Percentiles rank a stretch among this genome's conserved stretches.
Conservation (phyloP, 2,797 vertebrate genomes). For the Brachymystax lenok region DNA sequence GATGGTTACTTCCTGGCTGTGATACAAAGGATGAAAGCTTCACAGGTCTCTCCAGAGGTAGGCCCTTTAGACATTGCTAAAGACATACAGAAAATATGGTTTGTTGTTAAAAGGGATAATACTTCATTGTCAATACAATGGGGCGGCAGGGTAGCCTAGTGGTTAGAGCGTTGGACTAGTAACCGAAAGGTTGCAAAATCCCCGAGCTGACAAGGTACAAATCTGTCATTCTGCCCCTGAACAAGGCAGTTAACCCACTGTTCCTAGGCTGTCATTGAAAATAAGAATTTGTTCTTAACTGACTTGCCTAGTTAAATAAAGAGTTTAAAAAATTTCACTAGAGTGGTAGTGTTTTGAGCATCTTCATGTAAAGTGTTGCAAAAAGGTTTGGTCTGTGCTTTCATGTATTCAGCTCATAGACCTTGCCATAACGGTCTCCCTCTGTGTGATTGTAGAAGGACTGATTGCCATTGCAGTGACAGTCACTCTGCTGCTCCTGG, state of each 20-base stretch:
- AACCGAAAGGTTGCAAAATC: too few relatives aligned
- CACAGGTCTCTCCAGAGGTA: slow-evolving; percentile 45
- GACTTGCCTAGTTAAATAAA: too few relatives aligned
- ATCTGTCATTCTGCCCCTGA: too few relatives aligned
- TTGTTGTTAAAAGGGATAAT: too few relatives aligned
- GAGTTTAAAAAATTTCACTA: neutral
- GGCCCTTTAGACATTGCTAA: neutral
- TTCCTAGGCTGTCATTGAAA: too few relatives aligned
- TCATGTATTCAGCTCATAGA: neutral
- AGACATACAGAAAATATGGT: neutral
- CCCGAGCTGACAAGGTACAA: too few relatives aligned
- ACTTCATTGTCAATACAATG: neutral
- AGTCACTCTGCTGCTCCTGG: slow-evolving; percentile 47
- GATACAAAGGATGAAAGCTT: rapidly evolving
- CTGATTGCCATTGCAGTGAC: slow-evolving; percentile 36
- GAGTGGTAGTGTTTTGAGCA: neutral
- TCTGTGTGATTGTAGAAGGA: slow-evolving; percentile 35
- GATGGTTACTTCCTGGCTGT: slow-evolving; percentile 72
- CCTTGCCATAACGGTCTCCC: neutral
- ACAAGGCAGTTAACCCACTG: too few relatives aligned
- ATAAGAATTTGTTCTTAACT: too few relatives aligned
- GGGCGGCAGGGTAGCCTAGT: too few relatives aligned
- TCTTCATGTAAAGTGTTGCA: neutral
- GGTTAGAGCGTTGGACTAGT: too few relatives aligned
- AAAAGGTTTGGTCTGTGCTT: neutral